A percentile compares a stretch with the other conserved stretches of the same genome.
These are phyloP conservation scores for Piaya cayana DNA, from an alignment of 2,113 vertebrate species.

Conservation along the genomic window DNA sequence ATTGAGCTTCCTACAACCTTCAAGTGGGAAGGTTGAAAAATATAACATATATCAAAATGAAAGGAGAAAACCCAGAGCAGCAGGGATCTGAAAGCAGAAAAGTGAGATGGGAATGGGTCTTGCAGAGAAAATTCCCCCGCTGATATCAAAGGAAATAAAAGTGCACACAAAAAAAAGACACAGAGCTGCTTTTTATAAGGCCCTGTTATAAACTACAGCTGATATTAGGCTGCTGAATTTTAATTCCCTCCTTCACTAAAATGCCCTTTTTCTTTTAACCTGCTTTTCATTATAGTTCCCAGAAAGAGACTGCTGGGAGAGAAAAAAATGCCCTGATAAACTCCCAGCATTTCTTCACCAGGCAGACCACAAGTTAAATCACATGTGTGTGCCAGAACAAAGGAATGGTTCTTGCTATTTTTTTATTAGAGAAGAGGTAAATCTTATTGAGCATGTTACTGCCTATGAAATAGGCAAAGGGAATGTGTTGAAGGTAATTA, in stretches of 20 bases:
- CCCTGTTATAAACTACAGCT: slow-evolving; percentile 53
- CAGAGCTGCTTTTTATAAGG: slow-evolving; percentile 53
- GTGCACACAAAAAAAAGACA: slow-evolving; percentile 63
- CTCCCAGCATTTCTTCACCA: background rate
- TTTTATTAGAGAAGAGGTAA: background rate
- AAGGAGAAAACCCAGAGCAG: slow-evolving; percentile 66
- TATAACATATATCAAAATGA: slow-evolving; percentile 66
- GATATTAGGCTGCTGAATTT: slow-evolving; percentile 60
- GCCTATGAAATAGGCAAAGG: background rate
- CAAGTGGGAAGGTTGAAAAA: slow-evolving; percentile 65
- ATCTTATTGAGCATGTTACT: background rate
- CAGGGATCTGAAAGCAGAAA: slow-evolving; percentile 69
- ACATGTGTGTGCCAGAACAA: background rate
- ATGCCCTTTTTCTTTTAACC: slow-evolving; percentile 62
- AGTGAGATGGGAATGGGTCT: slow-evolving; percentile 69
- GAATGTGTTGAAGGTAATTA: background rate
- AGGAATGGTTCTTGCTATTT: background rate
- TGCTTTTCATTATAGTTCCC: slow-evolving; percentile 26
- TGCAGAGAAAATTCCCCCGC: slow-evolving; percentile 70
- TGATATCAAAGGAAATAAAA: slow-evolving; percentile 74
- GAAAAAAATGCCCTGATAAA: background rate
- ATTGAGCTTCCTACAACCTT: slow-evolving; percentile 56
- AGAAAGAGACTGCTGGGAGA: slow-evolving; percentile 9
- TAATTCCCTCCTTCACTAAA: slow-evolving; percentile 54
- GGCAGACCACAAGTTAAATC: background rate